phyloP scores from a whole-genome alignment of 2,888 invertebrate species.

The Entomobrya proxima region DNA sequence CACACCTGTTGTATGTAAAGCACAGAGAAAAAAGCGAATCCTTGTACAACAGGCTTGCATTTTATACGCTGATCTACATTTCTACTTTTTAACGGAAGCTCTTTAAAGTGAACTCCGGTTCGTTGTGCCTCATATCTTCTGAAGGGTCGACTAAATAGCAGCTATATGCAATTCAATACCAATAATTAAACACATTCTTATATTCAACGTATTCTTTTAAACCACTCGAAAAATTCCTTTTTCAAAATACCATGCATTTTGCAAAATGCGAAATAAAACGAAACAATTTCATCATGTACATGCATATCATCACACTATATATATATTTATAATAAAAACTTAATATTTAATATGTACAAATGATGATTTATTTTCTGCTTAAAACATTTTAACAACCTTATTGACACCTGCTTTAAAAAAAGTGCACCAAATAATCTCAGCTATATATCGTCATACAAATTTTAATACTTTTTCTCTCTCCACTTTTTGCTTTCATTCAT shows the following conservation, averaged over 20 bases:
- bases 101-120: constrained; percentile 75
- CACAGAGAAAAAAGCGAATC: constrained; percentile 33
- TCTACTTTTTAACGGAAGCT: constrained; percentile 76
- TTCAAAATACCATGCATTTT: background rate
- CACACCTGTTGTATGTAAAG: too few species aligned
- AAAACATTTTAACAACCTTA: constrained; percentile 18
- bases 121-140: constrained; percentile 73
- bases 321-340: background rate
- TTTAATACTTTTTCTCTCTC: constrained; percentile 54
- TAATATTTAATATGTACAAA: too few species aligned
- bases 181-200: constrained; percentile 37
- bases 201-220: constrained; percentile 12
- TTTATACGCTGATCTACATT: constrained; percentile 74
- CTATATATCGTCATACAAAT: constrained; percentile 26
- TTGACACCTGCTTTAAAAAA: background rate
- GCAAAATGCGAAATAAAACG: constrained; percentile 12
- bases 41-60: constrained; percentile 1
- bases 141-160: constrained; percentile 64
- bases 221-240: constrained; percentile 14
- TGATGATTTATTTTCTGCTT: background rate
- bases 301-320: background rate
- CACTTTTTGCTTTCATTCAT: constrained; percentile 46
- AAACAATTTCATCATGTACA: background rate
- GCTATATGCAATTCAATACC: background rate
- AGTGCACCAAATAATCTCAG: background rate